Evolutionary conservation across 2,113 vertebrate species (phyloP).

Genomic region (Sinocyclocheilus rhinocerous): DNA sequence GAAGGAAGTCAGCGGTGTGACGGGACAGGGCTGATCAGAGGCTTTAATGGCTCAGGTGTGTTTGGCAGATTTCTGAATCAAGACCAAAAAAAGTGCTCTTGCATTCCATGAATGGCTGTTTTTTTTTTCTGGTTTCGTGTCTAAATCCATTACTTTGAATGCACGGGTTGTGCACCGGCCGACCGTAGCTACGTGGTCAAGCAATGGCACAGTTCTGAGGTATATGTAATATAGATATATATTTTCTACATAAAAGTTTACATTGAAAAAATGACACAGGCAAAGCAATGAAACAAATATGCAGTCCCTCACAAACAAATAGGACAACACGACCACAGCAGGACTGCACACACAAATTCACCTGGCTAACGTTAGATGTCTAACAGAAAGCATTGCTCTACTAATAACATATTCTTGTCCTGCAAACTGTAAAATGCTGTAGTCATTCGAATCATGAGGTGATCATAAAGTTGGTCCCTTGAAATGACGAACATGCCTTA

Average conservation of each 20-base stretch:
- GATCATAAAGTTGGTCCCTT: constrained; percentile 79
- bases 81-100: constrained; percentile 84
- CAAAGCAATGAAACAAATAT: constrained; percentile 58
- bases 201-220: constrained; percentile 75
- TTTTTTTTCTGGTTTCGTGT: constrained; percentile 71
- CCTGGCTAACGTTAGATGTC: constrained; percentile 49
- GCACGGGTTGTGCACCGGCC: constrained; percentile 60
- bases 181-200: constrained; percentile 72
- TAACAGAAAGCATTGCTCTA: constrained; percentile 57
- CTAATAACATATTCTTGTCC: constrained; percentile 61
- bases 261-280: constrained; percentile 60
- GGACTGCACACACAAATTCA: constrained; percentile 63
- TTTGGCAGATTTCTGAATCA: constrained; percentile 91
- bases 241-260: constrained; percentile 70
- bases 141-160: constrained; percentile 63
- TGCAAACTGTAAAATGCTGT: constrained; percentile 63
- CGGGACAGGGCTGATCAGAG: constrained; percentile 75
- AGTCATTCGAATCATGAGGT: constrained; percentile 71
- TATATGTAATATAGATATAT: constrained; percentile 66
- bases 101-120: constrained; percentile 83
- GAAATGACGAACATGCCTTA: constrained; percentile 47
- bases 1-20: constrained; percentile 87
- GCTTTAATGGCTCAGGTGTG: constrained; percentile 88
- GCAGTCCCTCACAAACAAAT: constrained; percentile 72
- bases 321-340: constrained; percentile 69